Evolutionary conservation across 2,797 vertebrate species (phyloP), one percentile per base, ranked within the genome.

Genomic region (Clarias platycephalus): DNA sequence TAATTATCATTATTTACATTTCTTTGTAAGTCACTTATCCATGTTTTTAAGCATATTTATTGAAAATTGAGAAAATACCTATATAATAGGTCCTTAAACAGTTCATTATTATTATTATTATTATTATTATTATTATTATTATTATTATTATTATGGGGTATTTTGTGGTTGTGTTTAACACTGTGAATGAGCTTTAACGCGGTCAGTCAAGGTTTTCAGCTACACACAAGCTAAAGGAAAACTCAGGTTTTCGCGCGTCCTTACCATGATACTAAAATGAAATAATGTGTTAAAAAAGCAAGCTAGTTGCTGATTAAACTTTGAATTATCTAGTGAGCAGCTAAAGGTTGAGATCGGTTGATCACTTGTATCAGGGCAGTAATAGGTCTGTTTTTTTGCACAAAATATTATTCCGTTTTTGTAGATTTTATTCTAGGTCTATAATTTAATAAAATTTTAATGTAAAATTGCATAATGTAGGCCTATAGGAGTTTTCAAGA

Each of bases 41-140:
- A 62, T 77, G 70, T 84, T 84, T 79, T 80, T 83, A 12, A 75
- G 7, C 16, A n/a, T 88, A 89, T 89, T 89, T 88, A 89, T 88
- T 89, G 53, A 81, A 87, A 31, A 83, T 83, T 74, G 49, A 70
- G 37, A 81, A 75, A 28, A 53, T 58, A 28, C 66, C 12, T 80
- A 26, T 80, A 40, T 18, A 77, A 34, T 31, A 20, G 20, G 20
- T 60, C 18, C 18, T 22, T 58, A 58, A 34, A 18, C n/a, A 53
- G 12, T 62, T 20, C 5, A 63, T 63, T 63, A 26, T 78, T 40
- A 40, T 76, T 34, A 58, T 76, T 58, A 57, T 76, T 60, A 24
- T 37, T 37, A 34, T 76, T 76, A 34, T 76, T 57, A 63, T 63
- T 63, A 63, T 78, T 40, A 40, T 76, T 34, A 58, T 37, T 37